phyloP scores from a whole-genome alignment of 2,797 vertebrate genomes.

The Manis javanica region DNA sequence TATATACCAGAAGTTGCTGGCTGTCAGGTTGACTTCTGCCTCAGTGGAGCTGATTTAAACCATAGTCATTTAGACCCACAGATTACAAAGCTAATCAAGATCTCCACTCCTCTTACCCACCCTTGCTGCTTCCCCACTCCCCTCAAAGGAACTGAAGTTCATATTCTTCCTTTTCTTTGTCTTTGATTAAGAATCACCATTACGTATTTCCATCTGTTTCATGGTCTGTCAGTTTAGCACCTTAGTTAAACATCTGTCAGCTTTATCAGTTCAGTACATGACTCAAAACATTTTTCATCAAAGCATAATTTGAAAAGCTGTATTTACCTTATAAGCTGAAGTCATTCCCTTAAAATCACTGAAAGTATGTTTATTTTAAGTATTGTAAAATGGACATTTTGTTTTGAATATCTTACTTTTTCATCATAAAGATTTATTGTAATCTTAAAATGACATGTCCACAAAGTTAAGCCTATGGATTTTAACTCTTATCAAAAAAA shows the following conservation, averaged over 20 bases:
- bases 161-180: conserved; percentile 39
- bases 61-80: too few species aligned
- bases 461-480: neutral
- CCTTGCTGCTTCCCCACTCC: neutral
- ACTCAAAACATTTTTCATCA: neutral
- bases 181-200: neutral
- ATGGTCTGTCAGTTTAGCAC: neutral
- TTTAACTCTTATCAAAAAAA: conserved; percentile 39
- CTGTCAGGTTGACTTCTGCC: neutral
- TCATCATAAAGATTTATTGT: conserved; percentile 6
- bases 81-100: neutral
- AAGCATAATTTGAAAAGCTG: neutral
- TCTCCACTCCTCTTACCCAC: neutral
- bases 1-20: neutral
- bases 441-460: neutral
- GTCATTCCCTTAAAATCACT: conserved; percentile 38
- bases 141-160: neutral
- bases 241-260: neutral
- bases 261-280: neutral
- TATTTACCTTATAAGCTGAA: conserved; percentile 41
- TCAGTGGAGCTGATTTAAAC: neutral
- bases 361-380: conserved; percentile 17
- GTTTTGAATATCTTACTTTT: neutral
- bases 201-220: neutral
- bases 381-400: neutral